Evolutionary conservation across 2,888 invertebrate species (phyloP).

Genomic region (Hemithea aestivaria): DNA sequence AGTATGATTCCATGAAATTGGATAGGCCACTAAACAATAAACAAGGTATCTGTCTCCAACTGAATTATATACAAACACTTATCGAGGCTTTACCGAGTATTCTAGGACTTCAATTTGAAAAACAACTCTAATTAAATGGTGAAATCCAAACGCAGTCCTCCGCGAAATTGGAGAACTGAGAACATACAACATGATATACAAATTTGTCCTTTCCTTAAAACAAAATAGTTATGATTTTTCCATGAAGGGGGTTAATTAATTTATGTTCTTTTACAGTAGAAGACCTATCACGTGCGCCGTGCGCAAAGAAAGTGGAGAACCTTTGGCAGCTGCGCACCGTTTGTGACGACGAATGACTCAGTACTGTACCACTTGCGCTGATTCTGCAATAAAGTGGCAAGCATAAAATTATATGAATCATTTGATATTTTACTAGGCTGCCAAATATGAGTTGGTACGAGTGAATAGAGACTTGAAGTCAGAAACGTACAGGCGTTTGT

Average conservation of each 20-base stretch:
- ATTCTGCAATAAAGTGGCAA: neutral
- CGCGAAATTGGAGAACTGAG: no score
- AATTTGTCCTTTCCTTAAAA: conserved; percentile 5
- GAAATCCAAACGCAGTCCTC: no score
- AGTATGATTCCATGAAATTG: neutral
- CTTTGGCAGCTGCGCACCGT: conserved; percentile 71
- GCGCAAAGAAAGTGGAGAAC: conserved; percentile 74
- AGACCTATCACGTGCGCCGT: conserved; percentile 61
- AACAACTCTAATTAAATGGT: no score
- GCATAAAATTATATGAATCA: no score
- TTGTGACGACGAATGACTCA: conserved; percentile 65
- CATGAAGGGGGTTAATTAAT: conserved; percentile 18
- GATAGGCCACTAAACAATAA: neutral
- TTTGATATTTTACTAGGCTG: no score
- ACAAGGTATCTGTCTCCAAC: neutral
- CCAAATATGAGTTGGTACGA: no score
- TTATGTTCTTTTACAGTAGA: conserved; percentile 43
- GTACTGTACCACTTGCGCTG: conserved; percentile 4
- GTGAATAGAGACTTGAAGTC: no score
- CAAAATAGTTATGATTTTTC: neutral
- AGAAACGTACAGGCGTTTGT: no score
- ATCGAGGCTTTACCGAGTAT: neutral
- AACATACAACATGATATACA: neutral
- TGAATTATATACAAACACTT: no score
- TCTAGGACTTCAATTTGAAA: no score